Conservation (phyloP, 2,113 vertebrate species). For the Hassar affinis region DNA sequence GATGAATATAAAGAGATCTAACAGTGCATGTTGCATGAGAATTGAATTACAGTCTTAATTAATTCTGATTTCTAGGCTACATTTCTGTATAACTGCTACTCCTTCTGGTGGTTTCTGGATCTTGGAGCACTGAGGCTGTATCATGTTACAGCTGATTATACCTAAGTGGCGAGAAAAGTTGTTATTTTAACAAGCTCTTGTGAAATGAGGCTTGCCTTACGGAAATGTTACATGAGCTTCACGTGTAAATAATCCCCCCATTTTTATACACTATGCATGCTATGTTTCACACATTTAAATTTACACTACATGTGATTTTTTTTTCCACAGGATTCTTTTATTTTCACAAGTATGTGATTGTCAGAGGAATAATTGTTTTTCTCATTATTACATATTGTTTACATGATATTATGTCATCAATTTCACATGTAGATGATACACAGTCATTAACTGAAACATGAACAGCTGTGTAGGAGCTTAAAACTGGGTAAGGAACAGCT, state of each 20-base stretch:
- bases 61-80: not conserved
- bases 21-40: not conserved
- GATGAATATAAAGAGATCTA: not conserved
- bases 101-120: not conserved
- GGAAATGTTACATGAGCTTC: not conserved
- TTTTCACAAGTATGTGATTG: not conserved
- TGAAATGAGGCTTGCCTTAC: not conserved
- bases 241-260: not conserved
- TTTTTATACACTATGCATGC: not conserved
- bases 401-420: not conserved
- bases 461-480: no score
- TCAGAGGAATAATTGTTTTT: not conserved
- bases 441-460: no score
- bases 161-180: conserved; percentile 15
- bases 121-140: not conserved
- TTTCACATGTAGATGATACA: no score
- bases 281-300: not conserved
- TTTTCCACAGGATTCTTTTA: not conserved
- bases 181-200: conserved; percentile 23
- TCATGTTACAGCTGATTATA: conserved; percentile 3
- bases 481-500: no score
- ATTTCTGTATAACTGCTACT: not conserved
- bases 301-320: no score
- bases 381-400: not conserved
- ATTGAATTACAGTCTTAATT: not conserved